Percentiles rank a stretch among this genome's conserved stretches.
Conservation (phyloP, 2,113 vertebrate genomes). For the Diphyllodes magnificus region DNA sequence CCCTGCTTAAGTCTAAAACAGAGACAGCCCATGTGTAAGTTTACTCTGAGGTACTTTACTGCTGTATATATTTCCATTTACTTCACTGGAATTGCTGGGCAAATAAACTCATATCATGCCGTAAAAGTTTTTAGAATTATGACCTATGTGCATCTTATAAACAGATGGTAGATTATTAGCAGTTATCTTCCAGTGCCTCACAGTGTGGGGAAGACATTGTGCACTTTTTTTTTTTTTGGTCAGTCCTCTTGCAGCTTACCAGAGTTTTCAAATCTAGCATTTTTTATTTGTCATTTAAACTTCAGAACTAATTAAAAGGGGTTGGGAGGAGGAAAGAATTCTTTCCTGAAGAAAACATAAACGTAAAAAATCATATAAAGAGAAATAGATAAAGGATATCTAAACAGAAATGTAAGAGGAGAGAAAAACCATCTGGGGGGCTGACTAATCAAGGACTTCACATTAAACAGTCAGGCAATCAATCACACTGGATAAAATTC, state of each 20-base stretch:
- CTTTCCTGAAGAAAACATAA: not conserved
- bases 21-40: not conserved
- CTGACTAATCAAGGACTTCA: not conserved
- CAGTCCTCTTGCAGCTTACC: not conserved
- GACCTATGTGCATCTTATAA: not conserved
- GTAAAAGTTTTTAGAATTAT: not conserved
- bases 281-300: not conserved
- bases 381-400: not conserved
- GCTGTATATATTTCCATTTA: not conserved
- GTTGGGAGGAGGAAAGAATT: not conserved
- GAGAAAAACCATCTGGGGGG: slow-evolving; percentile 34
- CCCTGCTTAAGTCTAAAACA: not conserved
- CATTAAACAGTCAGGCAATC: slow-evolving; percentile 41
- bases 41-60: not conserved
- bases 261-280: not conserved
- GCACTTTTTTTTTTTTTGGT: not conserved
- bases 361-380: not conserved
- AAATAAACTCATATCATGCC: not conserved
- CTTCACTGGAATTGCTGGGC: not conserved
- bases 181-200: not conserved
- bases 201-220: not conserved
- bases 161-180: not conserved
- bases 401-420: slow-evolving; percentile 20
- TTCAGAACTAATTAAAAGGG: not conserved
- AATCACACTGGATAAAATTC: slow-evolving; percentile 31